Evolutionary conservation across 2,113 vertebrate species (phyloP).

Genomic region (Morone chrysops): DNA sequence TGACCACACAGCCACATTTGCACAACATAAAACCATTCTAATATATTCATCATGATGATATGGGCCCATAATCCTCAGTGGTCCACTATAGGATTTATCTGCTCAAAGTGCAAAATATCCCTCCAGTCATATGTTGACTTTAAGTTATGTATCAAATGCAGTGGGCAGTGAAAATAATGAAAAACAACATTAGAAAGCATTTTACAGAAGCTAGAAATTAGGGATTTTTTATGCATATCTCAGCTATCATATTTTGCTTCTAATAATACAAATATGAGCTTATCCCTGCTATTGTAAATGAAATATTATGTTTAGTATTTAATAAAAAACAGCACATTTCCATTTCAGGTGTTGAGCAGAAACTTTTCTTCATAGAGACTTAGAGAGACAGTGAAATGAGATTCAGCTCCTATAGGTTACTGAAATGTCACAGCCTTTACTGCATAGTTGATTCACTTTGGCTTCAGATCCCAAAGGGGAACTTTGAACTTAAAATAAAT

Average conservation of each 20-base stretch:
- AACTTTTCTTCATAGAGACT: conserved; percentile 11
- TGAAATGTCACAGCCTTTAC: neutral
- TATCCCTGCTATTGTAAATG: conserved; percentile 16
- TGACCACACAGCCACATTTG: too few relatives aligned
- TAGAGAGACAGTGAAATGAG: neutral
- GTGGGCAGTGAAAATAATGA: neutral
- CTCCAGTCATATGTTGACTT: neutral
- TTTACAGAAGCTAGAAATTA: conserved; percentile 3
- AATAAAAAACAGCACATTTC: neutral
- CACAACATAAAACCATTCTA: neutral
- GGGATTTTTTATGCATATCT: conserved; percentile 24
- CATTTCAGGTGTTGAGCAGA: neutral
- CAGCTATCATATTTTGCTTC: neutral
- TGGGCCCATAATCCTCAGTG: neutral
- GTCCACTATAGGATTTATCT: neutral
- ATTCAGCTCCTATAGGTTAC: conserved; percentile 1
- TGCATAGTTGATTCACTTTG: neutral
- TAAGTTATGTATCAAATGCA: conserved; percentile 7
- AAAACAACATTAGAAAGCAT: conserved; percentile 18
- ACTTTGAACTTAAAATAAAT: neutral
- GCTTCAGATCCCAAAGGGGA: neutral
- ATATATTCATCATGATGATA: neutral
- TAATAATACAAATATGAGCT: neutral
- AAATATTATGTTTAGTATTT: conserved; percentile 5
- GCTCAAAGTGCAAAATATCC: neutral